Percentiles rank a stretch among this genome's conserved stretches.
These are phyloP conservation scores for Salarias fasciatus DNA, from an alignment of 2,797 vertebrate species.

Conservation along the genomic window DNA sequence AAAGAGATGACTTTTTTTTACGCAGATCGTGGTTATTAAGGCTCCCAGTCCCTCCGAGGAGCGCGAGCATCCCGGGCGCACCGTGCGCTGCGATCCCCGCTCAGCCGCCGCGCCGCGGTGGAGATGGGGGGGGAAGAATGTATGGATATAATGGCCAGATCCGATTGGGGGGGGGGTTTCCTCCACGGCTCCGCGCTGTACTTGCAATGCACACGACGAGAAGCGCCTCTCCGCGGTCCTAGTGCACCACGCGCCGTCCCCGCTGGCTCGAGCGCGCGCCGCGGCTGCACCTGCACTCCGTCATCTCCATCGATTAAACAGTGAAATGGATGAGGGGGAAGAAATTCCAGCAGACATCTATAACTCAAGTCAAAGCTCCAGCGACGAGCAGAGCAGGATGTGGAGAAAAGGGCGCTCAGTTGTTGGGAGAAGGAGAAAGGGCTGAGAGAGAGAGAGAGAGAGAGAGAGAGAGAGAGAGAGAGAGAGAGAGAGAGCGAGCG, in stretches of 20 bases:
- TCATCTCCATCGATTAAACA: slow-evolving; percentile 59
- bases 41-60: slow-evolving; percentile 61
- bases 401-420: slow-evolving; percentile 19
- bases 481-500: neutral
- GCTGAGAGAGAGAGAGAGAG: neutral
- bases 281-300: slow-evolving; percentile 65
- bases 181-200: slow-evolving; percentile 71
- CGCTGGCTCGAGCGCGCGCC: slow-evolving; percentile 46
- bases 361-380: slow-evolving; percentile 55
- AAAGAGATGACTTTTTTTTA: slow-evolving; percentile 55
- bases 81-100: slow-evolving; percentile 65
- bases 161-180: slow-evolving; percentile 69
- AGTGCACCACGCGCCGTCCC: slow-evolving; percentile 70
- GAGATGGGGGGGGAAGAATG: slow-evolving; percentile 64
- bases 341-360: slow-evolving; percentile 58
- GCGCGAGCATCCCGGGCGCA: slow-evolving; percentile 64
- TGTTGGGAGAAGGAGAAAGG: slow-evolving; percentile 17
- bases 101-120: slow-evolving; percentile 65
- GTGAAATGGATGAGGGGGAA: slow-evolving; percentile 47
- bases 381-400: slow-evolving; percentile 3
- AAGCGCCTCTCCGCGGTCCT: slow-evolving; percentile 76
- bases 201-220: slow-evolving; percentile 70
- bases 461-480: too few species aligned
- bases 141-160: slow-evolving; percentile 79
- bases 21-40: slow-evolving; percentile 56